A percentile compares a stretch with the other conserved stretches of the same genome.
Conservation (phyloP, 2,113 vertebrate genomes). For the Melanocharis versteri region DNA sequence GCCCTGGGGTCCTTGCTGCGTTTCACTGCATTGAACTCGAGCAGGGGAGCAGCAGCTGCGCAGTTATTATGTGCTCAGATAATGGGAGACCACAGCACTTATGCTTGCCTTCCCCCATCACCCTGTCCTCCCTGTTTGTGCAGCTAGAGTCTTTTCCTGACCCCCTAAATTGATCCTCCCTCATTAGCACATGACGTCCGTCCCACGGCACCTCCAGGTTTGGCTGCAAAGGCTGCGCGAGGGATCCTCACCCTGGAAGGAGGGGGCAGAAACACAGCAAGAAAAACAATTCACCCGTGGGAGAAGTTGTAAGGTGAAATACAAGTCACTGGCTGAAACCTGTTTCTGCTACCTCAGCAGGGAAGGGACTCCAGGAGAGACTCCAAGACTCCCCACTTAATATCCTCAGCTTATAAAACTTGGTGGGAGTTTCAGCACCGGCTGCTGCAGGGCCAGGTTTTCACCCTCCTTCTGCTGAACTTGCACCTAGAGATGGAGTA, state of each 20-base stretch:
- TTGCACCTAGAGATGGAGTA: background rate
- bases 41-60: background rate
- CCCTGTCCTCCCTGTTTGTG: background rate
- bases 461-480: constrained; percentile 20
- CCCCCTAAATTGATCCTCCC: background rate
- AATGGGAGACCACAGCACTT: background rate
- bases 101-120: background rate
- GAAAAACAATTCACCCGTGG: constrained; percentile 31
- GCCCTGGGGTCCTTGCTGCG: background rate
- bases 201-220: background rate
- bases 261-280: constrained; percentile 1
- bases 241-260: background rate
- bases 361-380: background rate
- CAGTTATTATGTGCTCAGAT: background rate
- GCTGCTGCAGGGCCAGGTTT: background rate
- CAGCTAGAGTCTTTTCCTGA: background rate
- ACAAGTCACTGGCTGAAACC: constrained; percentile 30
- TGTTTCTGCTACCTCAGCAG: constrained; percentile 49
- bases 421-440: background rate
- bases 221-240: background rate
- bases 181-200: background rate
- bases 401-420: constrained; percentile 13
- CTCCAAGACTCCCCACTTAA: constrained; percentile 10
- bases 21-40: background rate
- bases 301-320: constrained; percentile 36